Base-by-base conservation (phyloP, 1,140 invertebrate species). In the Drusus annulatus region DNA sequence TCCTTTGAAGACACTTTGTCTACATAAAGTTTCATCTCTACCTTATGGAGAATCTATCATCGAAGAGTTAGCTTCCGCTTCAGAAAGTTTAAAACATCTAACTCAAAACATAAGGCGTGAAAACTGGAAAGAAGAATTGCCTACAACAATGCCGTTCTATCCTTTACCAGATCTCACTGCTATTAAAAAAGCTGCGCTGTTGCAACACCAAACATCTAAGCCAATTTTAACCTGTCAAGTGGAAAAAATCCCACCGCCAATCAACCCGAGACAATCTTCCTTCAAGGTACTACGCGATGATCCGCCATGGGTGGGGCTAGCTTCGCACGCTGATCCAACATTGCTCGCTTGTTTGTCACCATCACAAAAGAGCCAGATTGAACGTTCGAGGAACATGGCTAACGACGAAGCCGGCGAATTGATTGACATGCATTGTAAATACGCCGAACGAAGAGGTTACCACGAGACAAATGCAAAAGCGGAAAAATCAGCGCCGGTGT, bases 301-400 rank as follows among this genome's bases (percentile, higher is more conserved):
- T 28, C 85, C 87, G 76, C 85, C 90, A 50, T 93, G 92, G 92
- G 86, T 92, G 54, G 91, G 91, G 2, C 81, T 93, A 6, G 90
- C 91, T n/a, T 91, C 91, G 0, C 86, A 89, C 54, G 86, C 87
- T 28, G 92, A 94, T 84, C 91, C 92, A 0, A 88, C 89, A 73
- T 45, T 93, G 1, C 86, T 94, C 36, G 88, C 94, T 0, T 95
- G 93, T 85, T 87, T 95, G 10, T 95, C 94, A 0, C 94, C 94
- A 0, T 93, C 92, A 0, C 94, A 95, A 84, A 92, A 92, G 84
- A 88, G 90, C 63, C 84, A 90, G 28, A 87, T 91, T 80, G 90
- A 88, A 79, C 88, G 86, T 83, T 89, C 87, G 19, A 88, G 89
- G 65, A 86, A 89, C 15, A 84, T 89, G 0, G 84, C 85, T 45